Base-by-base conservation (phyloP, 92 coral and sea anemone genomes). In the Parazoanthus darwini region DNA sequence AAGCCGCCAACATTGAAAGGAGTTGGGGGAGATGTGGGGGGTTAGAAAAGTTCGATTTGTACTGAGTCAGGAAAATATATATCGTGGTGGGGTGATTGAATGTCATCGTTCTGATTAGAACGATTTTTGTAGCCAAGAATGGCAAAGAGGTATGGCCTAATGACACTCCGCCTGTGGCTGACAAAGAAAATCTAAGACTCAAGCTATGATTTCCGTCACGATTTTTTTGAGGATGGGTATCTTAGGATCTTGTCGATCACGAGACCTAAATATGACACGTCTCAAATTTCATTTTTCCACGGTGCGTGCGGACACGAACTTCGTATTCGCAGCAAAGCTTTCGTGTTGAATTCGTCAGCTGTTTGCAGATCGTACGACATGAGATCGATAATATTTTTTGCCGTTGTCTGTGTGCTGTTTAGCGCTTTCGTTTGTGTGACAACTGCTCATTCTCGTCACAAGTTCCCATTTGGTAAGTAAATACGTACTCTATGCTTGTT, bases 321-420 rank as follows among this genome's bases (percentile, higher is more conserved):
- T 70, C 75, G 35, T 38, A 13, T 35, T 70, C 37, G 75, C 75
- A 70, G 22, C 36, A 46, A 0, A 46, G 11, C 11, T 4, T 46
- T 46, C 11, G 51, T 4, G 36, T 72, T 29, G 37, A 33, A 3
- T 72, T 72, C 16, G 10, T 15, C 42, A 72, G 42, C 77, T 35
- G 77, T 72, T 72, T 1, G 37, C 18, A 26, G 77, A 14, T 26
- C 18, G 37, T 72, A 1, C 77, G 8, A 26, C 33, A 72, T 72
- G 77, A 72, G 37, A 18, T 5, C 36, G 36, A 72, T 72, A 26
- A 26, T 72, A 72, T 3, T 72, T 8, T 33, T 22, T 72, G 77
- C 77, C n/a, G 77, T 33, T 72, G 77, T 72, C 18, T 72, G 77
- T 72, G 77, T 25, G 38, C 77, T 72, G 77, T 38, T 72, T 2